phyloP scores from a whole-genome alignment of 2,888 invertebrate genomes.

The Andrena flavipes region DNA sequence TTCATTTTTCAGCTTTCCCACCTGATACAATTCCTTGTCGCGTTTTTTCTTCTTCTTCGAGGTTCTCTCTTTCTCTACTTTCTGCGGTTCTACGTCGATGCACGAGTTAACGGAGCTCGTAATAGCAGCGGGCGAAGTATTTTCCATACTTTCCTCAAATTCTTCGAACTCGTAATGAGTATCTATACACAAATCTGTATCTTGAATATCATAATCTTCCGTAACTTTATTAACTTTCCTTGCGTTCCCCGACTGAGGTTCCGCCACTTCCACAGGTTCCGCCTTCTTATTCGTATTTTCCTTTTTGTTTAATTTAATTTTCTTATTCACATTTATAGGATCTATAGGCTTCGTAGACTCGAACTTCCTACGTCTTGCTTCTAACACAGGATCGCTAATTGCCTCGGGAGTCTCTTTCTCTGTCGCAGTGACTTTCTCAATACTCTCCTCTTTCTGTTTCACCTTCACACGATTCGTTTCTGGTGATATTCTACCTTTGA shows the following conservation, averaged over 20 bases:
- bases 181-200: slow-evolving; percentile 67
- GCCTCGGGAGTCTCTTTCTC: slow-evolving; percentile 67
- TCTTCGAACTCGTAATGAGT: slow-evolving; percentile 69
- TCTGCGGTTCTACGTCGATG: slow-evolving; percentile 73
- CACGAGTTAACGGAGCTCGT: slow-evolving; percentile 61
- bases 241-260: slow-evolving; percentile 34
- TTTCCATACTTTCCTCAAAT: slow-evolving; percentile 65
- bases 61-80: slow-evolving; percentile 79
- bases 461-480: slow-evolving; percentile 55
- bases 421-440: slow-evolving; percentile 50
- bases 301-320: slow-evolving; percentile 82
- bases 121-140: slow-evolving; percentile 65
- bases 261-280: slow-evolving; percentile 44
- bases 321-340: slow-evolving; percentile 85
- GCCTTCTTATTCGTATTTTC: slow-evolving; percentile 57
- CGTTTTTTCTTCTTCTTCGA: slow-evolving; percentile 84
- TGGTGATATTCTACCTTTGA: slow-evolving; percentile 61
- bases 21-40: slow-evolving; percentile 85
- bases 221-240: slow-evolving; percentile 57
- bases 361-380: slow-evolving; percentile 86
- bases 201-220: slow-evolving; percentile 59
- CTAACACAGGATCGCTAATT: slow-evolving; percentile 85
- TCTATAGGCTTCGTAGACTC: slow-evolving; percentile 85
- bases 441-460: slow-evolving; percentile 63
- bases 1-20: slow-evolving; percentile 80